A percentile compares a stretch with the other conserved stretches of the same genome.
phyloP scores from a whole-genome alignment of 2,113 vertebrate species.

The Addax nasomaculatus region DNA sequence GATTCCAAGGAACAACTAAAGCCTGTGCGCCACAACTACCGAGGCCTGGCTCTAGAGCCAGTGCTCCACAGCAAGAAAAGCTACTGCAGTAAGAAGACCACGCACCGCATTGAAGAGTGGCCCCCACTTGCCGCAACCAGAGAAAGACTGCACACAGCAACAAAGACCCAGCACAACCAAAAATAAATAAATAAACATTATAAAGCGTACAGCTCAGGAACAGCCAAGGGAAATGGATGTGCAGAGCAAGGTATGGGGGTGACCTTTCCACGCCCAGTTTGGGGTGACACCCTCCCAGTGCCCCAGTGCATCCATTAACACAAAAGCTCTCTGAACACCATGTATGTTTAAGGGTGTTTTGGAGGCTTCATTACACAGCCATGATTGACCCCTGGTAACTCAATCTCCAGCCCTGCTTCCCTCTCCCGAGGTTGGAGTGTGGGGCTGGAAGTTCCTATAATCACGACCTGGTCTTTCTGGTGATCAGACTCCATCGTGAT shows the following conservation, averaged over 20 bases:
- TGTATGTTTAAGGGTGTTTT: not conserved
- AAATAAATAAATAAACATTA: not conserved
- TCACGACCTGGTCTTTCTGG: not conserved
- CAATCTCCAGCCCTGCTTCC: not conserved
- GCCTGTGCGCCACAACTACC: not conserved
- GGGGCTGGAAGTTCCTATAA: not conserved
- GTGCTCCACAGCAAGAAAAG: not conserved
- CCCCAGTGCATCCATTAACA: not conserved
- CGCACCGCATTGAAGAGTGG: fast-evolving
- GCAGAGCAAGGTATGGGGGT: fast-evolving
- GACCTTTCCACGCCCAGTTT: not conserved
- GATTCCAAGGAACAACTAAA: not conserved
- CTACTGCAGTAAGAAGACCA: not conserved
- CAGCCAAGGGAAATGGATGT: not conserved
- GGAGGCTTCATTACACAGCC: not conserved
- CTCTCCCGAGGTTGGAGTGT: not conserved
- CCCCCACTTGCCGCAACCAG: not conserved
- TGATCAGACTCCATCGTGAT: not conserved
- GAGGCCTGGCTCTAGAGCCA: not conserved
- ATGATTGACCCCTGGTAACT: not conserved
- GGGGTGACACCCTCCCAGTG: not conserved
- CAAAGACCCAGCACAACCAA: not conserved
- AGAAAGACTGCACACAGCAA: not conserved
- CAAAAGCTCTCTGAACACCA: not conserved
- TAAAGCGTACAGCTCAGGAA: not conserved